Evolutionary conservation across 1,140 invertebrate species (phyloP).

Genomic region (Drosophila baimaii): DNA sequence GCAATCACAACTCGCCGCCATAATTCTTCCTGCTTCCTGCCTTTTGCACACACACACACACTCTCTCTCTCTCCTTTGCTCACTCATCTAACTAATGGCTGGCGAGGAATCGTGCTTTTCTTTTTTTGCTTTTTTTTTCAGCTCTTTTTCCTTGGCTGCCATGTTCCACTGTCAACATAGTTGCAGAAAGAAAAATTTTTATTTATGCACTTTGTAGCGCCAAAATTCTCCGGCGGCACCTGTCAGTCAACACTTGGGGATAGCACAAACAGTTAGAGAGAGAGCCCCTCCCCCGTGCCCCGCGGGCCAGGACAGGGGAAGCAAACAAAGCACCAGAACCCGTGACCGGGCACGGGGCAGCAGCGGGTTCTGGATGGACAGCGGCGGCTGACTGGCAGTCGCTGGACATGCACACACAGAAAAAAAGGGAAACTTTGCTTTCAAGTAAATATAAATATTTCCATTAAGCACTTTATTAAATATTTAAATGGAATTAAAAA

Average conservation of each 20-base stretch:
- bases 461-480: no score
- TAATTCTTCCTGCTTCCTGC: constrained; percentile 21
- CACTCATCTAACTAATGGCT: constrained; percentile 48
- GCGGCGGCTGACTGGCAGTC: constrained; percentile 49
- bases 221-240: constrained; percentile 78
- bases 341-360: constrained; percentile 2
- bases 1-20: constrained; percentile 12
- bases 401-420: constrained; percentile 28
- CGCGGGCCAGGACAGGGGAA: constrained; percentile 16
- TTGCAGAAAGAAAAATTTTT: constrained; percentile 62
- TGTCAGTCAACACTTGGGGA: constrained; percentile 73
- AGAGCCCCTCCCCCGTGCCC: constrained; percentile 1
- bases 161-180: constrained; percentile 57
- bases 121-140: constrained; percentile 4
- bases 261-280: constrained; percentile 37
- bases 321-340: constrained; percentile 33
- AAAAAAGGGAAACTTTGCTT: background rate
- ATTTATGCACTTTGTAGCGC: constrained; percentile 79
- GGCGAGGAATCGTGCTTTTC: constrained; percentile 11
- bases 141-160: constrained; percentile 34
- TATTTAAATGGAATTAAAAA: no score
- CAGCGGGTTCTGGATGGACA: constrained; percentile 38
- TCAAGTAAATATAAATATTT: no score
- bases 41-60: no score
- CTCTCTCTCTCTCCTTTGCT: constrained; percentile 4